These are phyloP conservation scores for Taurulus bubalis DNA, from an alignment of 2,113 vertebrate species.

Conservation along the genomic window DNA sequence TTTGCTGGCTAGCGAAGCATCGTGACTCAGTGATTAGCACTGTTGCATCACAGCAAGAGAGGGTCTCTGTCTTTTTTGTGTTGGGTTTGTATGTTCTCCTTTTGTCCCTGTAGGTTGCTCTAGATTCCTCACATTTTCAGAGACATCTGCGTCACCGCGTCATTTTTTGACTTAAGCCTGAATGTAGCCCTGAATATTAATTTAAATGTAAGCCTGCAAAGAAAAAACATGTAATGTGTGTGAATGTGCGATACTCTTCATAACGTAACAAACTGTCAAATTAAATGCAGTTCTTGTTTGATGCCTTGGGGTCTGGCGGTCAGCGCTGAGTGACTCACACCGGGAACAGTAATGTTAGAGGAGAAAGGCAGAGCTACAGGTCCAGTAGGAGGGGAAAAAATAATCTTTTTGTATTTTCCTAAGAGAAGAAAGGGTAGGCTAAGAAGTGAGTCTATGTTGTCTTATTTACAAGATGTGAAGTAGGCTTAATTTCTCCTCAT, in stretches of 20 bases:
- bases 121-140: neutral
- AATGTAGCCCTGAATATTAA: too few relatives aligned
- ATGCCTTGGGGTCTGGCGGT: neutral
- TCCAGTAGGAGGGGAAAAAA: neutral
- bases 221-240: neutral
- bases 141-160: neutral
- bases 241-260: neutral
- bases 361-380: neutral
- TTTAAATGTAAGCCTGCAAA: too few relatives aligned
- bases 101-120: neutral
- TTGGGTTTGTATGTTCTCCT: neutral
- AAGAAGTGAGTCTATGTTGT: neutral
- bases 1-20: neutral
- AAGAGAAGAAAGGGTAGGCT: neutral
- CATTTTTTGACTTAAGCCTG: too few relatives aligned
- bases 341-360: neutral
- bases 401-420: neutral
- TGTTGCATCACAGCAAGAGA: constrained; percentile 17
- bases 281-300: neutral
- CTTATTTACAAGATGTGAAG: neutral
- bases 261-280: neutral
- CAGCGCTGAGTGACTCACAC: neutral
- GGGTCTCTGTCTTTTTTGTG: neutral
- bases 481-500: neutral
- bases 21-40: constrained; percentile 18